These are phyloP conservation scores for Zaprionus kolodkinae DNA, from an alignment of 1,140 invertebrate species.

Conservation along the genomic window DNA sequence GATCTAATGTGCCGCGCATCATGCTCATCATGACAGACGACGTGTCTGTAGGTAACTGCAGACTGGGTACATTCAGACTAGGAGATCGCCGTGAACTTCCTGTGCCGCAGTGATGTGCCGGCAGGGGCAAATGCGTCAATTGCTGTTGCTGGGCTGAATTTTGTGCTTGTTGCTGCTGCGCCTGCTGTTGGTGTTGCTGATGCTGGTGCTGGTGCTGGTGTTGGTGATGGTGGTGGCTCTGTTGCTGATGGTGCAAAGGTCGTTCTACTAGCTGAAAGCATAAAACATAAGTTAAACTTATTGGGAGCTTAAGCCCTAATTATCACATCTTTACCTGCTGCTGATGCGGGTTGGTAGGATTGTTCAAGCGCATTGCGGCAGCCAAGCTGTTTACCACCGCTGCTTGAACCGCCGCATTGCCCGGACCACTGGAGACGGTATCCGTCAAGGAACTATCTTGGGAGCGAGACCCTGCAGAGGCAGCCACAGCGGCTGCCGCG, in stretches of 20 bases:
- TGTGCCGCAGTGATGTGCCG: slow-evolving; percentile 18
- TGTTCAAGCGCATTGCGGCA: slow-evolving; percentile 91
- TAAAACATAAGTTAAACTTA: neutral
- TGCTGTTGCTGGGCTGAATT: slow-evolving; percentile 85
- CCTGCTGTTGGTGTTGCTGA: slow-evolving; percentile 20
- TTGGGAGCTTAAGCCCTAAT: no score
- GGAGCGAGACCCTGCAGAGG: slow-evolving; percentile 85
- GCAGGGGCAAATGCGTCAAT: slow-evolving; percentile 80
- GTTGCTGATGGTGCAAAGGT: neutral
- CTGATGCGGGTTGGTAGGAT: slow-evolving; percentile 41
- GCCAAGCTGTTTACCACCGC: slow-evolving; percentile 92
- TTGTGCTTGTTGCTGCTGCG: slow-evolving; percentile 1
- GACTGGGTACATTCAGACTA: slow-evolving; percentile 68
- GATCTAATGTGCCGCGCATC: slow-evolving; percentile 65
- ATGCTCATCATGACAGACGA: slow-evolving; percentile 84
- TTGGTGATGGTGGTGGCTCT: slow-evolving; percentile 30
- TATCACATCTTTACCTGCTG: slow-evolving; percentile 16
- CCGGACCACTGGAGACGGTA: slow-evolving; percentile 71
- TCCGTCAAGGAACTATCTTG: slow-evolving; percentile 85
- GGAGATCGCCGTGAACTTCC: slow-evolving; percentile 75
- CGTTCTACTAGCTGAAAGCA: slow-evolving; percentile 15
- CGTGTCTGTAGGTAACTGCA: slow-evolving; percentile 68
- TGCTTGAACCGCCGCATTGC: slow-evolving; percentile 87
- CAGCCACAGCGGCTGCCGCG: slow-evolving; percentile 87
- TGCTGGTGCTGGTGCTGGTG: slow-evolving; percentile 22